Evolutionary conservation across 2,888 invertebrate genomes (phyloP).

Genomic region (Caenorhabditis sulstoni): DNA sequence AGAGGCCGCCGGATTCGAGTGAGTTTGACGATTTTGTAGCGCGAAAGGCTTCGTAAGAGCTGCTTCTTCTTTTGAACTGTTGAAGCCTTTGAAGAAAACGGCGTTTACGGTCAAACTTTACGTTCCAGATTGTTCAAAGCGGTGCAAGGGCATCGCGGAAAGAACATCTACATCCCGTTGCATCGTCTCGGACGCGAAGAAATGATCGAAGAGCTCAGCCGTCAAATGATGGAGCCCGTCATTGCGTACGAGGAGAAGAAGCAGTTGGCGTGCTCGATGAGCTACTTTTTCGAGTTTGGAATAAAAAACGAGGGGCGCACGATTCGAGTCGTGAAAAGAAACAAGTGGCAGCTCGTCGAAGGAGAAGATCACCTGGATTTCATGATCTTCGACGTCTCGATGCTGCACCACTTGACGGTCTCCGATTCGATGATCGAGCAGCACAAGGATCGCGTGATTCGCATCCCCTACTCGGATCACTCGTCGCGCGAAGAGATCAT

Average conservation of each 20-base stretch:
- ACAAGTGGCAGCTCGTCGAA: slow-evolving; percentile 8
- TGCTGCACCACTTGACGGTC: slow-evolving; percentile 8
- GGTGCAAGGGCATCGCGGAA: neutral
- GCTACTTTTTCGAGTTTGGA: slow-evolving; percentile 12
- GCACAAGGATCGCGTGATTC: slow-evolving; percentile 4
- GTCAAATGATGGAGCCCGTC: slow-evolving; percentile 12
- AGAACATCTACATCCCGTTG: slow-evolving; percentile 24
- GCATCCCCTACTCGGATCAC: slow-evolving; percentile 41
- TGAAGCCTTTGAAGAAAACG: too few relatives aligned
- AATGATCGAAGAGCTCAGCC: slow-evolving; percentile 18
- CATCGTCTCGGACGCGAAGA: slow-evolving; percentile 30
- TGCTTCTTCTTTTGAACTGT: too few relatives aligned
- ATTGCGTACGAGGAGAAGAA: slow-evolving; percentile 18
- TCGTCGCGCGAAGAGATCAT: slow-evolving; percentile 27
- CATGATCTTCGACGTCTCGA: slow-evolving; percentile 18
- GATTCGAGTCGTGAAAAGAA: slow-evolving; percentile 17
- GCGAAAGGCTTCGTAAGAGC: too few relatives aligned
- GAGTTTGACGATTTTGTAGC: slow-evolving; percentile 1
- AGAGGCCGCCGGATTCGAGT: neutral
- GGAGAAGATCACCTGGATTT: slow-evolving; percentile 5
- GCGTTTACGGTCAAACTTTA: too few relatives aligned
- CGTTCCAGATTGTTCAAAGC: neutral
- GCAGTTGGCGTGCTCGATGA: neutral
- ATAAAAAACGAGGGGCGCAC: neutral
- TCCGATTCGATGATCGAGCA: neutral